Conservation (phyloP, 1,140 invertebrate genomes). For the Sesamia nonagrioides region DNA sequence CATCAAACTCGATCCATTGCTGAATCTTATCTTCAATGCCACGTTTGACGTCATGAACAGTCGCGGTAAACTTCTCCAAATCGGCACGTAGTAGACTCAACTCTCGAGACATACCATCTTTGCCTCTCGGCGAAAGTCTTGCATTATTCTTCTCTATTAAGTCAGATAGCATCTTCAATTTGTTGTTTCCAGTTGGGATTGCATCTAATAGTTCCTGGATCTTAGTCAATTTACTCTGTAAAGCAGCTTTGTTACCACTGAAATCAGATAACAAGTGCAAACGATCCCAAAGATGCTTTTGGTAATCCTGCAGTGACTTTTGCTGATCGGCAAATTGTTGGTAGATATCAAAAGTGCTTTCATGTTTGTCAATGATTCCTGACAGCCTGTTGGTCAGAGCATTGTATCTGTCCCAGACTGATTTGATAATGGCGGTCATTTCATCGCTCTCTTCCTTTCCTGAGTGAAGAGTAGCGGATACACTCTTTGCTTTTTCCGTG, state of each 20-base stretch:
- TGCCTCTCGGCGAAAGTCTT: slow-evolving; percentile 91
- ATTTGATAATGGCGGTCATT: slow-evolving; percentile 90
- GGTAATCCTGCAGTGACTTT: slow-evolving; percentile 94
- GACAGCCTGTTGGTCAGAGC: slow-evolving; percentile 88
- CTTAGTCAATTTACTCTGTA: slow-evolving; percentile 92
- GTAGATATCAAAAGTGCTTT: slow-evolving; percentile 92
- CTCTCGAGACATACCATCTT: slow-evolving; percentile 94
- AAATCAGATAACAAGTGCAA: slow-evolving; percentile 93
- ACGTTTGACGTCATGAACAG: slow-evolving; percentile 92
- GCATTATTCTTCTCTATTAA: slow-evolving; percentile 90
- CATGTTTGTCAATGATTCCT: slow-evolving; percentile 88
- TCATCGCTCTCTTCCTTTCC: slow-evolving; percentile 89
- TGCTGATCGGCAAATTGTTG: slow-evolving; percentile 95
- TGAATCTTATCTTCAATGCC: slow-evolving; percentile 94
- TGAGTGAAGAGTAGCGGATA: slow-evolving; percentile 87
- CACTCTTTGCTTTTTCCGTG: slow-evolving; percentile 94
- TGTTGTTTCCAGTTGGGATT: slow-evolving; percentile 91
- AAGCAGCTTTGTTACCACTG: slow-evolving; percentile 92
- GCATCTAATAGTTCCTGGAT: slow-evolving; percentile 93
- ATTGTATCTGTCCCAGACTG: slow-evolving; percentile 93
- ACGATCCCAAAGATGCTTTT: slow-evolving; percentile 95
- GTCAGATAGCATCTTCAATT: slow-evolving; percentile 91
- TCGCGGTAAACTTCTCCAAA: slow-evolving; percentile 93
- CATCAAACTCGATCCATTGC: slow-evolving; percentile 97
- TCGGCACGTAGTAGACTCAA: slow-evolving; percentile 92